A percentile compares a stretch with the other conserved stretches of the same genome.
Evolutionary conservation across 2,888 invertebrate species (phyloP).

Genomic region (Schizotus pectinicornis): DNA sequence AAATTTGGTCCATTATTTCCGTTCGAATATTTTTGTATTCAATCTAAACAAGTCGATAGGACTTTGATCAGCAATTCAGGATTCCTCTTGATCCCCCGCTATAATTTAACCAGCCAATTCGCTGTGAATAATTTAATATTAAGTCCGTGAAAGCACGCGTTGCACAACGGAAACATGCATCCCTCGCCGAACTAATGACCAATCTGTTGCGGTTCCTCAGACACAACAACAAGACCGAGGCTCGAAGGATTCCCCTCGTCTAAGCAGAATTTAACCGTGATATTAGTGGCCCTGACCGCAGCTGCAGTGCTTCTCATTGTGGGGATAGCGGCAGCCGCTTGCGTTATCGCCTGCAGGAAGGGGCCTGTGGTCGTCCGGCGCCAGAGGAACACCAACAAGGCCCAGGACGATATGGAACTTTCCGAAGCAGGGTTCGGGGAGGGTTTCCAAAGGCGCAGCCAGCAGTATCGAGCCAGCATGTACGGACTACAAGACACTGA

Average conservation of each 20-base stretch:
- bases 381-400: conserved; percentile 45
- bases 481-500: conserved; percentile 54
- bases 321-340: conserved; percentile 52
- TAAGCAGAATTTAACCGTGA: conserved; percentile 51
- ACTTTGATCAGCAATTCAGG: conserved; percentile 10
- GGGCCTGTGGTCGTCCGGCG: conserved; percentile 43
- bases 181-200: conserved; percentile 35
- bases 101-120: conserved; percentile 12
- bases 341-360: conserved; percentile 53
- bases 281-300: conserved; percentile 53
- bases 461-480: conserved; percentile 56
- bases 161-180: conserved; percentile 32
- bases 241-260: conserved; percentile 37
- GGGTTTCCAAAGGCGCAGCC: conserved; percentile 56
- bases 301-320: conserved; percentile 54
- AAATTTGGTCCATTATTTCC: background rate
- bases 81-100: conserved; percentile 5
- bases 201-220: conserved; percentile 41
- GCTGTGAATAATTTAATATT: conserved; percentile 26
- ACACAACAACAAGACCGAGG: conserved; percentile 36
- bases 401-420: conserved; percentile 55
- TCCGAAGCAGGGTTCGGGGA: conserved; percentile 58
- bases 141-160: conserved; percentile 19
- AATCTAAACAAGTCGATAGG: conserved; percentile 4
- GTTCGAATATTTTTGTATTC: background rate